Base-by-base conservation (phyloP, 1,140 invertebrate genomes). In the Nasonia giraulti region DNA sequence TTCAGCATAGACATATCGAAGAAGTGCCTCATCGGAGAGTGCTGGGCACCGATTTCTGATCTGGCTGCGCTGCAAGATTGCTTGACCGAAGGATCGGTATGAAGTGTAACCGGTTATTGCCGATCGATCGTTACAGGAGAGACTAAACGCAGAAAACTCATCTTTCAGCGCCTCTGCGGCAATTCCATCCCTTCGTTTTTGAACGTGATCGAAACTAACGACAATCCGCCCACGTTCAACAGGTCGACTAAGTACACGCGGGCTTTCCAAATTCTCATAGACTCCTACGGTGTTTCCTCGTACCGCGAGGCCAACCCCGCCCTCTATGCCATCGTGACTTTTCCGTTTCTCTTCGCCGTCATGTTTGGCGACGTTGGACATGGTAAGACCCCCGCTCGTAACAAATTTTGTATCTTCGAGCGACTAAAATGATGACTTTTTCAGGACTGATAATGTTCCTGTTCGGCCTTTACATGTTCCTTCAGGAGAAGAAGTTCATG, bases 301-400 rank as follows among this genome's bases (percentile, higher is more conserved):
- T 99, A 99, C 91, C 94, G 98, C 82, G 99, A 99, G 94, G 96
- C 98, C 80, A 99, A 99, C 94, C 98, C 98, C 95, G 97, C 97
- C 76, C 94, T 98, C 0, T 99, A 97, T 91, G 98, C 98, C 0
- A 98, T 98, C 89, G 98, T 99, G 82, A 99, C 98, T 0, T 99
- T 99, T 93, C 99, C 99, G 37, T 99, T 99, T 94, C 92, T 99
- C 69, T 99, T 99, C 93, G 97, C 97, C 82, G 96, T 99, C 87
- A 99, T 99, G 99, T 99, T 99, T 93, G 99, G 99, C 74, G 99
- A 99, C 92, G 93, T 96, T 88, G 99, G 99, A 2, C 99, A 99
- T 91, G 98, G 98, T 75, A 69, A 82, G 27, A 84, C 71, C 44
- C 40, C 12, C 55, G 27, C 40, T 37, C 76, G 4, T 8, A 50